Conservation (phyloP, 2,888 invertebrate species). For the Patella pellucida region DNA sequence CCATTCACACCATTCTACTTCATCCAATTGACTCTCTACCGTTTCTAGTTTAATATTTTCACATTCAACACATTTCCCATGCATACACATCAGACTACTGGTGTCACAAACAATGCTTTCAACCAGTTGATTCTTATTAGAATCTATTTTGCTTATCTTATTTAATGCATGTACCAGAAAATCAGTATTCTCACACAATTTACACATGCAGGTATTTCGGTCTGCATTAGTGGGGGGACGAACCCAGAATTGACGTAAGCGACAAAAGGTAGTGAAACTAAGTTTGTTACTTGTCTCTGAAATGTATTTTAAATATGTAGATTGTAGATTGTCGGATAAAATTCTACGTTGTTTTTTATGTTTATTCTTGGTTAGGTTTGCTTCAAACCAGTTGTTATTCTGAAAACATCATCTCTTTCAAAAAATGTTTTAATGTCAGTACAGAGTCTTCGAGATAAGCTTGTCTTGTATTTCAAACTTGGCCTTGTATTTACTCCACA, state of each 20-base stretch:
- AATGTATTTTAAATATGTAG: slow-evolving; percentile 27
- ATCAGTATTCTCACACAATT: slow-evolving; percentile 32
- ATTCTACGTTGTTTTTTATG: slow-evolving; percentile 28
- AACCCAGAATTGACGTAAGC: slow-evolving; percentile 32
- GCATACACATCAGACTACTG: slow-evolving; percentile 26
- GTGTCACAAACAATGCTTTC: slow-evolving; percentile 24
- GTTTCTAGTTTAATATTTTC: slow-evolving; percentile 16
- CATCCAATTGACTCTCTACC: slow-evolving; percentile 4
- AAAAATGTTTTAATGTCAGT: slow-evolving; percentile 26
- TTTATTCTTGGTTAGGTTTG: slow-evolving; percentile 28
- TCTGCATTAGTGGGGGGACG: slow-evolving; percentile 23
- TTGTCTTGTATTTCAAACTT: neutral
- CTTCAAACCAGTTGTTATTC: slow-evolving; percentile 29
- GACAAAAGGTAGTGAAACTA: slow-evolving; percentile 30
- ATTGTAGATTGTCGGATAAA: slow-evolving; percentile 25
- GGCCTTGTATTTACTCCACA: slow-evolving; percentile 2
- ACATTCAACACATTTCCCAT: slow-evolving; percentile 25
- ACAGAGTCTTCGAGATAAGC: slow-evolving; percentile 13
- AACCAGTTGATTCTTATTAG: slow-evolving; percentile 15
- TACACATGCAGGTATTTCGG: slow-evolving; percentile 35
- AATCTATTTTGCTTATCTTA: slow-evolving; percentile 18
- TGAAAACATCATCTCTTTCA: slow-evolving; percentile 31
- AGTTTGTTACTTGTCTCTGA: slow-evolving; percentile 20
- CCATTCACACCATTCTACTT: slow-evolving; percentile 27
- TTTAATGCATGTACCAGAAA: slow-evolving; percentile 25